Evolutionary conservation across 2,113 vertebrate species (phyloP).

Genomic region (Malaclemys terrapin): DNA sequence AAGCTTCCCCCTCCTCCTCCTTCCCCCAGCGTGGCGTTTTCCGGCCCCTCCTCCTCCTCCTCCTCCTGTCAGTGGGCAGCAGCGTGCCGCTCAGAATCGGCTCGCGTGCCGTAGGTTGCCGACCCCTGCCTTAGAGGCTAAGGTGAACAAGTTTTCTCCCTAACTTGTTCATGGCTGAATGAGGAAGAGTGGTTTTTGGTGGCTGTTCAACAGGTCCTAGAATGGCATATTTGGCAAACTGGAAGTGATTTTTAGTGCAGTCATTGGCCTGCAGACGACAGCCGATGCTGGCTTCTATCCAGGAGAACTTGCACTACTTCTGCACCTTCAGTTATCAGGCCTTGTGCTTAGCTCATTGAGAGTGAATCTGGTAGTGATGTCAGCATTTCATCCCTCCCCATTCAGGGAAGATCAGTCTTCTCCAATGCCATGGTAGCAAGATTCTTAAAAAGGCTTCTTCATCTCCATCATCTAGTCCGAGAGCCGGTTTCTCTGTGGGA

Average conservation of each 20-base stretch:
- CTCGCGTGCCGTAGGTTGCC: no score
- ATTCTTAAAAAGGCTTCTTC: not conserved
- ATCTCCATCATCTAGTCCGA: not conserved
- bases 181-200: not conserved
- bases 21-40: no score
- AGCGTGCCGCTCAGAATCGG: no score
- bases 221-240: not conserved
- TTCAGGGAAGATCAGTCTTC: not conserved
- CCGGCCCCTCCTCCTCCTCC: no score
- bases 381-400: not conserved
- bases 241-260: not conserved
- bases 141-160: no score
- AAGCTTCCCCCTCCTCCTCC: no score
- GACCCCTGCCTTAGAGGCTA: no score
- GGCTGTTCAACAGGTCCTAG: not conserved
- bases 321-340: not conserved
- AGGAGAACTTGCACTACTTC: not conserved
- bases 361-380: not conserved
- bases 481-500: not conserved
- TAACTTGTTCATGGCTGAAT: not conserved
- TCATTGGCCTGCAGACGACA: not conserved
- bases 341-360: not conserved
- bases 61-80: no score
- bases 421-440: not conserved
- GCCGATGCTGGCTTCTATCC: not conserved